A percentile compares a stretch with the other conserved stretches of the same genome.
Conservation (phyloP, 2,797 vertebrate species). For the Dendrocincla tyrannina region DNA sequence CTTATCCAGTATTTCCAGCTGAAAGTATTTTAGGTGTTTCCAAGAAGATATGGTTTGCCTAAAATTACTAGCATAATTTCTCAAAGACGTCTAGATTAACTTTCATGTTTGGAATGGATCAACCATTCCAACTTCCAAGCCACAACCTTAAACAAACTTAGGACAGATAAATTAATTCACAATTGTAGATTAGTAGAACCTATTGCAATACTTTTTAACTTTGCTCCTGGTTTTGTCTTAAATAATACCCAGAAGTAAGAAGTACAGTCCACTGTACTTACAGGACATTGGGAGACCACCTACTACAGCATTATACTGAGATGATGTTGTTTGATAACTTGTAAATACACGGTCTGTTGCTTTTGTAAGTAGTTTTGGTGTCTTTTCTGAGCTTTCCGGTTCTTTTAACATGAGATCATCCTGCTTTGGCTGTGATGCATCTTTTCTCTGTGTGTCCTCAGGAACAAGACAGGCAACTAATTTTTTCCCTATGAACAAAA, state of each 20-base stretch:
- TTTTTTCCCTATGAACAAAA: constrained; percentile 60
- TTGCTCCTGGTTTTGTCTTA: neutral
- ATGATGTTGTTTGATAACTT: constrained; percentile 80
- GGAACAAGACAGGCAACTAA: neutral
- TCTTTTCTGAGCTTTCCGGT: constrained; percentile 71
- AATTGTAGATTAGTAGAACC: neutral
- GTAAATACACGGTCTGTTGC: constrained; percentile 39
- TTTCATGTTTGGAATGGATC: neutral
- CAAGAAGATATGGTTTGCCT: neutral
- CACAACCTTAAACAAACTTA: neutral
- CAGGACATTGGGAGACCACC: constrained; percentile 58
- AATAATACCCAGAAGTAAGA: neutral
- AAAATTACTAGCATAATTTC: neutral
- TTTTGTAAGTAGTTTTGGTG: constrained; percentile 70
- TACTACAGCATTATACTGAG: constrained; percentile 75
- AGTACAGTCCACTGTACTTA: constrained; percentile 62
- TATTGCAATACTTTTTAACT: neutral
- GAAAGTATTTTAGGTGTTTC: neutral
- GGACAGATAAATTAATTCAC: neutral
- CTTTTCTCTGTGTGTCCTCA: neutral
- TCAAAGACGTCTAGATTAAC: neutral
- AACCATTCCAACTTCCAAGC: neutral
- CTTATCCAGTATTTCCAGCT: neutral
- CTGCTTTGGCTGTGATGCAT: constrained; percentile 55
- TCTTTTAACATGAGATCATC: constrained; percentile 77